Percentiles rank a stretch among this genome's conserved stretches.
These are phyloP conservation scores for Daktulosphaira vitifoliae DNA, from an alignment of 1,140 invertebrate genomes.

Conservation along the genomic window DNA sequence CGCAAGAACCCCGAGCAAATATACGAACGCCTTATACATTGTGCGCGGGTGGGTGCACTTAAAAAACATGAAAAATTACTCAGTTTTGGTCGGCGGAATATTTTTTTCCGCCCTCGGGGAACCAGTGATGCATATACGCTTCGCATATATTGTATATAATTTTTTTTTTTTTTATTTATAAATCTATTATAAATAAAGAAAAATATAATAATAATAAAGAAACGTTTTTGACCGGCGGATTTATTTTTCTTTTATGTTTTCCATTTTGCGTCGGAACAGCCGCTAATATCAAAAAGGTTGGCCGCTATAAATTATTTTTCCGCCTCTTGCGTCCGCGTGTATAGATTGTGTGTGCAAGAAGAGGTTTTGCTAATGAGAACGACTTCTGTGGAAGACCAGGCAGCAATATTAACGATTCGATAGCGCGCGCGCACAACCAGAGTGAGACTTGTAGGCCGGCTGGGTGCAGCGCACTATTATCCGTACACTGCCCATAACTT, in stretches of 20 bases:
- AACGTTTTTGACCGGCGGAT: not conserved
- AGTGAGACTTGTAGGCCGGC: too few species aligned
- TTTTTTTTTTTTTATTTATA: too few species aligned
- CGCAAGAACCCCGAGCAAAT: too few species aligned
- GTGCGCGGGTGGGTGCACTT: constrained; percentile 5
- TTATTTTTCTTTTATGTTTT: not conserved
- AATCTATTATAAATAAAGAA: not conserved
- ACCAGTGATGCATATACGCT: too few species aligned
- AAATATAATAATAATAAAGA: not conserved
- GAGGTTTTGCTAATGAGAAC: constrained; percentile 5
- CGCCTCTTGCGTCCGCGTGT: too few species aligned
- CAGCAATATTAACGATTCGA: not conserved
- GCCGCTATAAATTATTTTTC: not conserved
- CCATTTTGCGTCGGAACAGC: too few species aligned
- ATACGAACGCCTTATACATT: not conserved
- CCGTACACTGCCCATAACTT: not conserved
- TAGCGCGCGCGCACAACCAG: not conserved
- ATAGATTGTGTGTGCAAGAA: too few species aligned
- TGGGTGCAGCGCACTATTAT: too few species aligned
- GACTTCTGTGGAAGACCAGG: not conserved
- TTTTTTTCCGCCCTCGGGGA: not conserved
- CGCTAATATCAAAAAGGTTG: not conserved
- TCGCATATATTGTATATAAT: too few species aligned
- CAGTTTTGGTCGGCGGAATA: constrained; percentile 5
- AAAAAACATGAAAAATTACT: constrained; percentile 33